phyloP scores from a whole-genome alignment of 35 echinoderm and acorn worm species.

The Amphiura filiformis region DNA sequence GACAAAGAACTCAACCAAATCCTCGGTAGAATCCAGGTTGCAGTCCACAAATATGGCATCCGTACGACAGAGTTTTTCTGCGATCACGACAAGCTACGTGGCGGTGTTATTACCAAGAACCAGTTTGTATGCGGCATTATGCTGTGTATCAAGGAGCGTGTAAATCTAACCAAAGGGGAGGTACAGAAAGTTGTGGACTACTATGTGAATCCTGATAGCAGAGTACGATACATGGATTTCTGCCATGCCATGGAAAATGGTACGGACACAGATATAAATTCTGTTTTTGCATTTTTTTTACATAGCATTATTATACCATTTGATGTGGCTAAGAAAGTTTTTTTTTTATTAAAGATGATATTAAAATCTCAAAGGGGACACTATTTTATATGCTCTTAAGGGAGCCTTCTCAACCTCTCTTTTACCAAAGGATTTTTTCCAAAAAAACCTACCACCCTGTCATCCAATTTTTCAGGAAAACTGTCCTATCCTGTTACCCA shows the following conservation, averaged over 20 bases:
- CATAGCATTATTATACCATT: neutral
- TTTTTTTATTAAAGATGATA: too few species aligned
- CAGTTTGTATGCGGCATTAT: slow-evolving; percentile 93
- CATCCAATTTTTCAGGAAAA: too few species aligned
- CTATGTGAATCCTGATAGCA: slow-evolving; percentile 78
- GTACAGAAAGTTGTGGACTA: slow-evolving; percentile 81
- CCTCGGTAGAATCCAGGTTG: slow-evolving; percentile 80
- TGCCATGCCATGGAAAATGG: slow-evolving; percentile 99
- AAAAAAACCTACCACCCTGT: too few species aligned
- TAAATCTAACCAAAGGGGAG: slow-evolving; percentile 63
- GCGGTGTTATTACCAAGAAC: slow-evolving; percentile 90
- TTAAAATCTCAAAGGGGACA: too few species aligned
- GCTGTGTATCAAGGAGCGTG: slow-evolving; percentile 78
- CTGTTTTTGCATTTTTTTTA: neutral
- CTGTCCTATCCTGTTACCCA: too few species aligned
- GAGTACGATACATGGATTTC: slow-evolving; percentile 88
- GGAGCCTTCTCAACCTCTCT: neutral
- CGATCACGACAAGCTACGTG: slow-evolving; percentile 92
- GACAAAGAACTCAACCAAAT: slow-evolving; percentile 71
- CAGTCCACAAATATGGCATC: slow-evolving; percentile 91
- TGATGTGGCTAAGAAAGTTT: too few species aligned
- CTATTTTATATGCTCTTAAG: too few species aligned
- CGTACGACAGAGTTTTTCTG: slow-evolving; percentile 96
- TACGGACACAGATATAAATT: slow-evolving; percentile 48
- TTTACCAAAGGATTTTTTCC: too few species aligned